Evolutionary conservation across 1,140 invertebrate genomes (phyloP), one percentile per base, ranked within the genome.

Genomic region (Eueides isabella): DNA sequence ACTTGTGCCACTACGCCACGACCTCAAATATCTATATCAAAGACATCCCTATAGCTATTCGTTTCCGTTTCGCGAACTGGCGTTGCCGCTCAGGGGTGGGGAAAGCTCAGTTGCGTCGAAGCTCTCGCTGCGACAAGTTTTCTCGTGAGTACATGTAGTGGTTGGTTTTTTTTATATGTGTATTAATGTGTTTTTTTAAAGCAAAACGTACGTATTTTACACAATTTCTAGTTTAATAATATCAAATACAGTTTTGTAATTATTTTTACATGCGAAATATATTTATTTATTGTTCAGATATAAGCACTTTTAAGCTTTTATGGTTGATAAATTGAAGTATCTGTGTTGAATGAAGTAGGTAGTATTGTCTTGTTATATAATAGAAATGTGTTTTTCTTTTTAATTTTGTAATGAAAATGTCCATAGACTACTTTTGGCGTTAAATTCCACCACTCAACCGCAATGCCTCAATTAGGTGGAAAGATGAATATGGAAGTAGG

Each of bases 101-200:
- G 74, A 71, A 73, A 78, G 69, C 71, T 79, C 78, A 84, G 82
- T 82, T 75, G 71, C 71, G 75, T 67, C 48, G 38, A 62, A 38
- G 68, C 71, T 70, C 41, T 71, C 66, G 23, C 16, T 16, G 23
- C 28, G 73, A 65, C 26, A 28, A 55, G 30, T 55, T 19, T 7
- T 26, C 26, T 55, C 11, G 23, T 55, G 48, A 11, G 11, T 23
- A 23, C 11, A 44, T 44, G 41, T 44, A 64, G 61, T 74, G 29
- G 31, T 30, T 11, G 33, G 1, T 12, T 44, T 26, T 41, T 33
- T 62, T 38, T 38, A 38, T 16, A 11, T 31, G 7, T 26, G 11
- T 66, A 11, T 44, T 16, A 44, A 55, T 55, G 19, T 26, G 11
- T 12, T 26, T 19, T 55, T 55, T 55, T 55, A 38, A 9, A 12